Base-by-base conservation (phyloP, 2,797 vertebrate species). In the Peromyscus nudipes region DNA sequence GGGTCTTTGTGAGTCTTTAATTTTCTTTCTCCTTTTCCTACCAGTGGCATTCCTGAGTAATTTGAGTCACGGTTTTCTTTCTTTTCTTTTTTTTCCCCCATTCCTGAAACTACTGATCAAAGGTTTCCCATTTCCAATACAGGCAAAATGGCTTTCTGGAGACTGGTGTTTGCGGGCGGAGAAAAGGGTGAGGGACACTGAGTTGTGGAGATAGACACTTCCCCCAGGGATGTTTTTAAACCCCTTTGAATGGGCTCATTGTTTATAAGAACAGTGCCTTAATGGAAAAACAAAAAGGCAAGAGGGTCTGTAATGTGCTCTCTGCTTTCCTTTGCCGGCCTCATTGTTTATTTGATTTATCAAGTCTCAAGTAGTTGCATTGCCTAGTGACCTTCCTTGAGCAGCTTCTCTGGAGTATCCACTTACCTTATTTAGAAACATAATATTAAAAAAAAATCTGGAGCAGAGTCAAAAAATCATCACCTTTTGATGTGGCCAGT, bases 341-440 rank as follows among this genome's bases (percentile, higher is more conserved):
- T 93, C 86, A 75, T 82, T 81, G 91, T 98, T 97, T 98, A 98
- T 98, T 97, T 96, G 95, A 96, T 92, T 98, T 98, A 80, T 96
- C 71, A 95, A 60, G 94, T 93, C 37, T 92, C 64, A 27, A 96
- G 81, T 90, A 84, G 85, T 96, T 80, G 95, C 19, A 77, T 92
- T 57, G 80, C 82, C 89, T 0, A 19, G 81, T 96, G 94, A 88
- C 95, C 98, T 98, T 97, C 75, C 82, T 97, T 98, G 77, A 94
- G 60, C 91, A 1, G 0, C 96, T 88, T 97, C 84, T 97, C 76
- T 96, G 85, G 84, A 94, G 91, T 96, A 96, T 97, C 0, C 73
- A 90, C 98, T 98, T 97, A 77, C 91, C 96, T 98, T 98, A 98
- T 97, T 95, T 98, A 98, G 96, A 92, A 98, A 94, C 49, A 37